These are phyloP conservation scores for Lacerta bilineata DNA, from an alignment of 2,797 vertebrate genomes.

Conservation along the genomic window DNA sequence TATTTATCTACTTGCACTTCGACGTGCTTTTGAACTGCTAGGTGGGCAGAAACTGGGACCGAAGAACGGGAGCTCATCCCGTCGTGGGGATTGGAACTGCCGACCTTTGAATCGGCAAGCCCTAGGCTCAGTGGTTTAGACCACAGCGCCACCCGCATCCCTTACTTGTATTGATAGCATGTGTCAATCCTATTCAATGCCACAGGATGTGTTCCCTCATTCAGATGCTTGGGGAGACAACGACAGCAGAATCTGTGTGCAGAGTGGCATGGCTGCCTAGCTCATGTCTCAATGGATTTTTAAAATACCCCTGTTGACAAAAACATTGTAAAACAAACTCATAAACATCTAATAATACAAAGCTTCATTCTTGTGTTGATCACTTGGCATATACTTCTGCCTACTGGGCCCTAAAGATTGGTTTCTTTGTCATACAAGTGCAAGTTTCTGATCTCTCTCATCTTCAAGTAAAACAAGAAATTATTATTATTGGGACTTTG, in stretches of 20 bases:
- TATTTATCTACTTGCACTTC: too few species aligned
- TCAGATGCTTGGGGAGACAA: not conserved
- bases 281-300: not conserved
- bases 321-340: not conserved
- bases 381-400: not conserved
- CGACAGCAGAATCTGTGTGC: not conserved
- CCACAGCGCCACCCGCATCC: too few species aligned
- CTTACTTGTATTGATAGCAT: not conserved
- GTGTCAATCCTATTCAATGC: not conserved
- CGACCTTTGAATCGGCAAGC: too few species aligned
- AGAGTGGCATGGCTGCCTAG: not conserved
- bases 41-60: too few species aligned
- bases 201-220: not conserved
- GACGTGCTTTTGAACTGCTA: too few species aligned
- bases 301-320: not conserved
- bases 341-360: not conserved
- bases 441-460: not conserved
- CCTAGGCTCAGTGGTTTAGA: too few species aligned
- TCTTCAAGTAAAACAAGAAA: not conserved
- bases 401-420: not conserved
- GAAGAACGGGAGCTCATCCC: too few species aligned
- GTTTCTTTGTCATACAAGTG: not conserved
- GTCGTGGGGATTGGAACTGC: rapidly evolving
- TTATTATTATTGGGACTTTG: not conserved
- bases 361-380: not conserved